phyloP scores from a whole-genome alignment of 37 sponge, comb jelly and placozoan species.

The Dysidea cf. avara region DNA sequence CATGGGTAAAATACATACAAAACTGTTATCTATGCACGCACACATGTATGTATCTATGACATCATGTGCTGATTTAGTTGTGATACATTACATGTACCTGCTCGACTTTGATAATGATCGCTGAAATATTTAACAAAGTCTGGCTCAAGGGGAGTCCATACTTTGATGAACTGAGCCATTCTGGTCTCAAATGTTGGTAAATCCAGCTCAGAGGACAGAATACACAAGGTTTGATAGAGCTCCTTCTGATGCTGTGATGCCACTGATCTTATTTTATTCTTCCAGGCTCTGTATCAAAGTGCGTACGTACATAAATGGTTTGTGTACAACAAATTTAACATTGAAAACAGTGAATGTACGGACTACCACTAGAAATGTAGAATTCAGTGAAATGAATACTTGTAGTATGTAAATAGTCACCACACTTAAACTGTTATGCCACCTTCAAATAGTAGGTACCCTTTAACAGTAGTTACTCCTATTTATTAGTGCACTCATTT shows the following conservation, averaged over 20 bases:
- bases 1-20: too few relatives aligned
- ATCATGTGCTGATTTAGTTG: too few relatives aligned
- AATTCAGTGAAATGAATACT: too few relatives aligned
- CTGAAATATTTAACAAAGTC: slow-evolving; percentile 19
- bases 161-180: background rate
- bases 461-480: too few relatives aligned
- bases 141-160: slow-evolving; percentile 7
- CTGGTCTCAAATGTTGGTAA: slow-evolving; percentile 1
- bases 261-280: slow-evolving; percentile 19
- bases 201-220: background rate
- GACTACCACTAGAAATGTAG: too few relatives aligned
- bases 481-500: too few relatives aligned
- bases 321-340: too few relatives aligned
- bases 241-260: slow-evolving; percentile 7
- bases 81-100: background rate
- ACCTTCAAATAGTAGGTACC: too few relatives aligned
- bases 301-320: background rate
- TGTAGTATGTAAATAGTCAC: too few relatives aligned
- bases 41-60: too few relatives aligned
- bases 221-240: slow-evolving; percentile 9
- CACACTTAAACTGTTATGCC: too few relatives aligned
- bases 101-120: slow-evolving; percentile 1
- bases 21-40: background rate
- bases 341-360: too few relatives aligned
- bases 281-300: slow-evolving; percentile 11